Base-by-base conservation (phyloP, 1,140 invertebrate species). In the Sminthurides bifidus region DNA sequence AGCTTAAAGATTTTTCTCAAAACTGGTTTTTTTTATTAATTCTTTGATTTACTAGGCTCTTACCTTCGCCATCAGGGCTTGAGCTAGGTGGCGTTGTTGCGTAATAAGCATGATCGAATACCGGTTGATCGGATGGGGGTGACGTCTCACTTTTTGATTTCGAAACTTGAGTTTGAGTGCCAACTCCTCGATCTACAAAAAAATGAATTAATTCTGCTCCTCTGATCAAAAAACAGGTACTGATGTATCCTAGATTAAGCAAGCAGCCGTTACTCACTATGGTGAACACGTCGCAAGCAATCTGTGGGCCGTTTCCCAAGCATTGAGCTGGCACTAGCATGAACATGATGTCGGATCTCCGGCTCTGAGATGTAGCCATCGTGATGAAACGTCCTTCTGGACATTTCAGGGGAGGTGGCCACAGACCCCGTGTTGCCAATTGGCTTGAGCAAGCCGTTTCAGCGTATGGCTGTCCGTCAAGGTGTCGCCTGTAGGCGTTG, bases 21-120 rank as follows among this genome's bases (percentile, higher is more conserved):
- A n/a, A n/a, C n/a, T n/a, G n/a, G n/a, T n/a, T n/a, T n/a, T n/a
- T n/a, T n/a, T n/a, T n/a, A n/a, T n/a, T n/a, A n/a, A n/a, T n/a
- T n/a, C n/a, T n/a, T n/a, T n/a, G n/a, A n/a, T n/a, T n/a, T n/a
- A n/a, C n/a, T n/a, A n/a, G n/a, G n/a, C n/a, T n/a, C 3, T 23
- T 54, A 61, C 67, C 66, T 67, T 65, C 60, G 24, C 58, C 57
- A 52, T 65, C 63, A 45, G 63, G 63, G 66, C 85, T 89, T 24
- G 87, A 91, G 64, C 86, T 89, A 17, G 88, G 87, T 30, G 66
- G 66, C 30, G 87, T 92, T 14, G 87, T 91, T 15, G 87, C 87
- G 73, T 92, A 92, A 73, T 87, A 91, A 67, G 89, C 86, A 73
- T 91, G 89, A 76, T 92, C 88, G 71, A 91, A 92, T 70, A 91